phyloP scores from a whole-genome alignment of 2,888 invertebrate genomes.

The Venusia cambrica region DNA sequence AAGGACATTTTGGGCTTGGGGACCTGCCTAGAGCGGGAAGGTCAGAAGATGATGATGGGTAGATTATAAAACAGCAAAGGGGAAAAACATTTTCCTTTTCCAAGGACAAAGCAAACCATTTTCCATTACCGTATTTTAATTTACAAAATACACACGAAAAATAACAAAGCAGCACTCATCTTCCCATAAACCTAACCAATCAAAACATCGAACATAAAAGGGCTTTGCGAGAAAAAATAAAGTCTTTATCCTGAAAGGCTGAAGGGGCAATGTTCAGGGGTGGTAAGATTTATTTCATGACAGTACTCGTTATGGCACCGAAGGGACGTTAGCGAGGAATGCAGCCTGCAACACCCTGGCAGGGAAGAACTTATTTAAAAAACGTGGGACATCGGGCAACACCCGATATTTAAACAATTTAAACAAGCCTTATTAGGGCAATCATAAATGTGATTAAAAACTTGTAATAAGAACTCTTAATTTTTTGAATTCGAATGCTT shows the following conservation, averaged over 20 bases:
- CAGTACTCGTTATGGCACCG: constrained; percentile 71
- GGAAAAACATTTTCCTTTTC: constrained; percentile 9
- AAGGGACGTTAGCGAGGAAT: constrained; percentile 63
- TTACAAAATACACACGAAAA: constrained; percentile 9
- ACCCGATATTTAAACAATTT: too few species aligned
- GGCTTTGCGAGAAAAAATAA: constrained; percentile 70
- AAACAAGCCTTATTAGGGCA: too few species aligned
- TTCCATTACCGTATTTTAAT: neutral
- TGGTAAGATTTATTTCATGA: constrained; percentile 76
- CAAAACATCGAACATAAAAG: constrained; percentile 43
- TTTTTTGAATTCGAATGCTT: too few species aligned
- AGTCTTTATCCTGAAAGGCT: constrained; percentile 73
- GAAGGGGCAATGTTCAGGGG: constrained; percentile 59
- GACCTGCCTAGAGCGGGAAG: too few species aligned
- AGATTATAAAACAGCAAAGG: too few species aligned
- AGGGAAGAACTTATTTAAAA: constrained; percentile 34
- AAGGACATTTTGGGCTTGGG: too few species aligned
- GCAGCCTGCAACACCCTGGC: constrained; percentile 58
- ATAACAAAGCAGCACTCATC: constrained; percentile 30
- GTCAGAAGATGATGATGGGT: too few species aligned
- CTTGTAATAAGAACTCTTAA: too few species aligned
- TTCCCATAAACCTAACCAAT: constrained; percentile 44
- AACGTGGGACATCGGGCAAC: too few species aligned
- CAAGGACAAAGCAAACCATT: constrained; percentile 1
- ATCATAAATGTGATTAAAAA: too few species aligned